Evolutionary conservation across 2,113 vertebrate genomes (phyloP).

Genomic region (Dicrurus megarhynchus): DNA sequence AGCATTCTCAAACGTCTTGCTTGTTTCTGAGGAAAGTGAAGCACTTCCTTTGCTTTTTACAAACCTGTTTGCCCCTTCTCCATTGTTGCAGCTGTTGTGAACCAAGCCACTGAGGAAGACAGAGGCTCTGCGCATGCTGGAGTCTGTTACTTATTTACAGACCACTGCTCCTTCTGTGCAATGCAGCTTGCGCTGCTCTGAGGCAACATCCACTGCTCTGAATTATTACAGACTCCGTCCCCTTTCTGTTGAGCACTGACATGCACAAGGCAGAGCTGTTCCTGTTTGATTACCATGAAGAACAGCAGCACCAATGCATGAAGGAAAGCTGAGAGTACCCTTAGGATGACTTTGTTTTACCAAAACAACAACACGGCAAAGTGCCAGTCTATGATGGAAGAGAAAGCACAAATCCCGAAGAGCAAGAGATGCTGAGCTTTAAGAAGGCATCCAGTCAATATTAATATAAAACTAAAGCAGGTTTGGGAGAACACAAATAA

Average conservation of each 20-base stretch:
- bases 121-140: not conserved
- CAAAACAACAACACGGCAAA: not conserved
- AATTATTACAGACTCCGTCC: not conserved
- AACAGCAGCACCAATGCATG: not conserved
- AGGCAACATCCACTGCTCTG: not conserved
- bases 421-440: not conserved
- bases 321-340: not conserved
- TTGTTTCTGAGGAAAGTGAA: not conserved
- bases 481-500: not conserved
- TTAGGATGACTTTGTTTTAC: not conserved
- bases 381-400: not conserved
- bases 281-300: not conserved
- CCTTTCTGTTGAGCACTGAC: not conserved
- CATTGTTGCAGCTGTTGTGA: not conserved
- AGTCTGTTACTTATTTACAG: not conserved
- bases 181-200: not conserved
- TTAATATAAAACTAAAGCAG: not conserved
- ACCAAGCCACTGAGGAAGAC: not conserved
- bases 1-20: not conserved
- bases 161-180: constrained; percentile 4
- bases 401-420: not conserved
- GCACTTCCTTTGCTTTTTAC: not conserved
- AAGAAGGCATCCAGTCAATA: not conserved
- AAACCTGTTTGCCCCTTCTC: not conserved
- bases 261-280: not conserved